Evolutionary conservation across 1,140 invertebrate genomes (phyloP).

Genomic region (Tetragonula clypearis): DNA sequence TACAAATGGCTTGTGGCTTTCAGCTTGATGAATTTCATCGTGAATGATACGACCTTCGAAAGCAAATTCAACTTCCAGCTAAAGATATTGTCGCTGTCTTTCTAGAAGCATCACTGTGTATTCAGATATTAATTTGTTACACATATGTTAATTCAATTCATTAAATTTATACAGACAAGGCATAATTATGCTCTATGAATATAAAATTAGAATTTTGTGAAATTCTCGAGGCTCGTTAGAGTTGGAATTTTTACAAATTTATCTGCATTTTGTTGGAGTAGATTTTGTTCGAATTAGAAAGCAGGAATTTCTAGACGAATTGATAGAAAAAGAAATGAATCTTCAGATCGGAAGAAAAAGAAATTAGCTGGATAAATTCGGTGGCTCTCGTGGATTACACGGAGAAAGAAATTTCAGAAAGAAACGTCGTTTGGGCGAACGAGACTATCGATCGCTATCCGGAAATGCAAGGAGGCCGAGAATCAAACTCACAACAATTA

Average conservation of each 20-base stretch:
- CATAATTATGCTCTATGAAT: background rate
- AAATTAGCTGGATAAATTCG: background rate
- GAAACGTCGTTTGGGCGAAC: background rate
- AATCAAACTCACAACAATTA: constrained; percentile 18
- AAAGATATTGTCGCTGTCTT: background rate
- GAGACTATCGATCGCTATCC: constrained; percentile 6
- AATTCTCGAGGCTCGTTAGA: background rate
- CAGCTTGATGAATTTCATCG: background rate
- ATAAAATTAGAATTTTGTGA: background rate
- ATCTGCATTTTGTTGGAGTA: background rate
- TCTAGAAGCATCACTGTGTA: background rate
- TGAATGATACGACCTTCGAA: background rate
- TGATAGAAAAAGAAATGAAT: no score
- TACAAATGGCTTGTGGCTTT: constrained; percentile 16
- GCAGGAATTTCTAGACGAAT: no score
- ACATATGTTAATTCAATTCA: background rate
- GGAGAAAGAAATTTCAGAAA: no score
- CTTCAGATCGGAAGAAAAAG: background rate
- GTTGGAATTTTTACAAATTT: background rate
- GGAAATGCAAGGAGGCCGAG: background rate
- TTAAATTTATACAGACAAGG: background rate
- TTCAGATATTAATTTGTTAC: background rate
- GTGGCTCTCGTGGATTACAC: background rate
- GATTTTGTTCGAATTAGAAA: background rate
- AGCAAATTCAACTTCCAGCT: background rate